phyloP scores from a whole-genome alignment of 2,113 vertebrate species.

The Rhipidura dahli region DNA sequence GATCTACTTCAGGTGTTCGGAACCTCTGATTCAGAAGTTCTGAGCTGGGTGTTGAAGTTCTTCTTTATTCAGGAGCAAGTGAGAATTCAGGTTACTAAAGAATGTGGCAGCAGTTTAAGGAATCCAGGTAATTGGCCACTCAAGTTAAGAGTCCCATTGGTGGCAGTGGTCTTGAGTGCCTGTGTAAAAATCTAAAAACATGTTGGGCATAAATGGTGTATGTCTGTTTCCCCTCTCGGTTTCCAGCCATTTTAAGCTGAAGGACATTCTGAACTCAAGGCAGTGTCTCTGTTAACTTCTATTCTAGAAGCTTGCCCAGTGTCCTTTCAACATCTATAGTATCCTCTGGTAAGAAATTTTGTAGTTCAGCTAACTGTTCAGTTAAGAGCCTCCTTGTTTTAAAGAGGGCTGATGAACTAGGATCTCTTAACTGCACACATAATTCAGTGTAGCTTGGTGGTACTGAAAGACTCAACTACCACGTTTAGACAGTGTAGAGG shows the following conservation, averaged over 20 bases:
- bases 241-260: not conserved
- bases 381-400: not conserved
- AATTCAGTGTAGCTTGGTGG: not conserved
- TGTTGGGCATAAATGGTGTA: accelerated
- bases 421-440: not conserved
- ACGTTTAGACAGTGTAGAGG: not conserved
- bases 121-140: not conserved
- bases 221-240: not conserved
- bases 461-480: not conserved
- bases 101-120: not conserved
- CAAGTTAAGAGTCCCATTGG: accelerated
- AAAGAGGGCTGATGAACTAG: not conserved
- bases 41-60: not conserved
- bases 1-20: not conserved
- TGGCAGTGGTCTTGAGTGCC: not conserved
- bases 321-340: not conserved
- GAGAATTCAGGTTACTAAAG: not conserved
- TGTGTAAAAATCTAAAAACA: not conserved
- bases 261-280: not conserved
- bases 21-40: not conserved
- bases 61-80: not conserved
- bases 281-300: not conserved
- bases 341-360: not conserved
- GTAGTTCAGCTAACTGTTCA: not conserved
- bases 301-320: not conserved